Base-by-base conservation (phyloP, 1,140 invertebrate genomes). In the Megalopta genalis region DNA sequence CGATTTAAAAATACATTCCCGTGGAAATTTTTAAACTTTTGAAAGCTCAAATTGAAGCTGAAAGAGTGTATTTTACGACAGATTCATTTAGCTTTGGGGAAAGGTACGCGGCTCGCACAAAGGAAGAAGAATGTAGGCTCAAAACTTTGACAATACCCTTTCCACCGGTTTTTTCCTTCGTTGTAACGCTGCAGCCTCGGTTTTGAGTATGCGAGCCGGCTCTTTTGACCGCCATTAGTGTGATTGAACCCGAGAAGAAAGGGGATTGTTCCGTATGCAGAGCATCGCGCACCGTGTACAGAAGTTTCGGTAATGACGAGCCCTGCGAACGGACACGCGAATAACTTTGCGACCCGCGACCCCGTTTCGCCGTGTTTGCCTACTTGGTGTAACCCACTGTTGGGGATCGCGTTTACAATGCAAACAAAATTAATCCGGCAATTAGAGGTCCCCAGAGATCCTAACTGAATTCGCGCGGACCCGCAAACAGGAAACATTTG, bases 161-260 rank as follows among this genome's bases (percentile, higher is more conserved):
- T 1, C 2, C 25, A 25, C 2, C 25, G 21, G 66, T 42, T 79
- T 67, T 32, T 66, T 37, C 52, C 7, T 23, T 60, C 16, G 16
- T 12, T 3, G 10, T n/a, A 2, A 57, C 2, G 2, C 54, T 57
- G 54, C n/a, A 54, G 16, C 39, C 18, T n/a, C 32, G 64, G 18
- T 71, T 76, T 60, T 65, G 37, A 60, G 25, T 12, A 27, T 18
- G 27, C n/a, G n/a, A 27, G 37, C 14, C 23, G 9, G 4, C 63
- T 64, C 59, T 63, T 72, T 39, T 64, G n/a, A 64, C 68, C n/a
- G 32, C 49, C 68, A 78, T 78, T 78, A 78, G 68, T 23, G 23
- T 63, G 68, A 78, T 78, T 78, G 76, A 64, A 78, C 42, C 23
- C 8, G 18, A 32, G 57, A 76, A 68, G 74, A 69, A 76, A 76